Conservation (phyloP, 2,888 invertebrate genomes). For the Pherbina coryleti region DNA sequence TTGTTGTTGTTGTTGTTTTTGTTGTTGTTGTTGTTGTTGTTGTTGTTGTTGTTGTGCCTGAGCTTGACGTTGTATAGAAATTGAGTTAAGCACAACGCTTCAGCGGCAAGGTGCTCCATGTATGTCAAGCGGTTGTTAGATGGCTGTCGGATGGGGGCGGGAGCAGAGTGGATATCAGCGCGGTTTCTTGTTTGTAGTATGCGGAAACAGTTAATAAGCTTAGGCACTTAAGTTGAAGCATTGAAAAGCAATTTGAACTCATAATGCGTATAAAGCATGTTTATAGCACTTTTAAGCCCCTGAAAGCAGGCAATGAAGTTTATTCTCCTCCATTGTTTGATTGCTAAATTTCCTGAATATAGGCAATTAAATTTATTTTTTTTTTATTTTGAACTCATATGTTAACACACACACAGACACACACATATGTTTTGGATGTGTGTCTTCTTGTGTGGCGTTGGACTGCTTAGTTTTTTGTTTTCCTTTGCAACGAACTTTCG, state of each 20-base stretch:
- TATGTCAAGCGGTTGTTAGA: neutral
- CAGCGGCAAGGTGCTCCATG: neutral
- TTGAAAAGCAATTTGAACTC: slow-evolving; percentile 32
- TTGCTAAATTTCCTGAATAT: too few relatives aligned
- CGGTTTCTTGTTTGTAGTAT: neutral
- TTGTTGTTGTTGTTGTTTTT: neutral
- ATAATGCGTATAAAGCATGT: slow-evolving; percentile 24
- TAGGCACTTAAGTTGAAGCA: slow-evolving; percentile 38
- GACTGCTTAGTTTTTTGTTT: neutral
- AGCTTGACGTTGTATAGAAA: neutral
- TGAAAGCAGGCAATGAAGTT: too few relatives aligned
- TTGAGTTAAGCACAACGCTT: slow-evolving; percentile 3
- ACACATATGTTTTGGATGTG: neutral
- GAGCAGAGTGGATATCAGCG: neutral
- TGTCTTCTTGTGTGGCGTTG: neutral
- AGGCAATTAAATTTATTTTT: too few relatives aligned
- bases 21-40: slow-evolving; percentile 18
- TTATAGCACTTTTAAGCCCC: too few relatives aligned
- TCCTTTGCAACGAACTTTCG: neutral
- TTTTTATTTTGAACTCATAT: too few relatives aligned
- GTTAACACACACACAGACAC: too few relatives aligned
- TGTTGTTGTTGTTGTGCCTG: neutral
- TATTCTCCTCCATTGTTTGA: too few relatives aligned
- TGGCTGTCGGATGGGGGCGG: neutral
- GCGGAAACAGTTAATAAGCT: slow-evolving; percentile 37